phyloP scores from a whole-genome alignment of 2,797 vertebrate genomes.

The Dendrocincla tyrannina region DNA sequence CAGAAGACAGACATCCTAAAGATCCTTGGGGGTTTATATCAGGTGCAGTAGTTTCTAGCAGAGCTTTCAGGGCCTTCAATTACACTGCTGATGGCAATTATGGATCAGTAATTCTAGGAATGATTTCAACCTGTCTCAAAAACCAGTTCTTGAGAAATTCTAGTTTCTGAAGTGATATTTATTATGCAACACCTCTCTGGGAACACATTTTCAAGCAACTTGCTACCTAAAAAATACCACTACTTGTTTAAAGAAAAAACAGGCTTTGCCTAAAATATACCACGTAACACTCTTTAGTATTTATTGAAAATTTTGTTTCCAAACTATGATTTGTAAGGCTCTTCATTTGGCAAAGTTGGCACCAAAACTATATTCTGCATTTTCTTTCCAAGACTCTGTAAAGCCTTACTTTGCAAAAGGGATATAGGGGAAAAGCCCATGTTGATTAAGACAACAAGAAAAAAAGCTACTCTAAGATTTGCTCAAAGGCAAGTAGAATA shows the following conservation, averaged over 20 bases:
- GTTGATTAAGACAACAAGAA: not conserved
- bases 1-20: not conserved
- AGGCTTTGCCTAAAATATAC: not conserved
- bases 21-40: fast-evolving
- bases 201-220: not conserved
- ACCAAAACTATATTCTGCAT: not conserved
- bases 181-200: not conserved
- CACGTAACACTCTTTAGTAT: fast-evolving
- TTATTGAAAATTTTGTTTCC: not conserved
- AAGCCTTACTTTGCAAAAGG: not conserved
- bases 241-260: not conserved
- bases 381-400: not conserved
- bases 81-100: not conserved
- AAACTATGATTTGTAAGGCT: not conserved
- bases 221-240: not conserved
- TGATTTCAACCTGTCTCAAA: not conserved
- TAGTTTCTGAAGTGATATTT: not conserved
- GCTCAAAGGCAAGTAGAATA: not conserved
- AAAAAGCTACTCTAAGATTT: not conserved
- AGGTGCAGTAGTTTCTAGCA: not conserved
- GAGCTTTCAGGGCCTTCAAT: not conserved
- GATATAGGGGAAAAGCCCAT: fast-evolving
- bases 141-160: fast-evolving
- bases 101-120: not conserved
- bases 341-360: not conserved